These are phyloP conservation scores for Plagiodera versicolora DNA, from an alignment of 2,888 invertebrate genomes.

Conservation along the genomic window DNA sequence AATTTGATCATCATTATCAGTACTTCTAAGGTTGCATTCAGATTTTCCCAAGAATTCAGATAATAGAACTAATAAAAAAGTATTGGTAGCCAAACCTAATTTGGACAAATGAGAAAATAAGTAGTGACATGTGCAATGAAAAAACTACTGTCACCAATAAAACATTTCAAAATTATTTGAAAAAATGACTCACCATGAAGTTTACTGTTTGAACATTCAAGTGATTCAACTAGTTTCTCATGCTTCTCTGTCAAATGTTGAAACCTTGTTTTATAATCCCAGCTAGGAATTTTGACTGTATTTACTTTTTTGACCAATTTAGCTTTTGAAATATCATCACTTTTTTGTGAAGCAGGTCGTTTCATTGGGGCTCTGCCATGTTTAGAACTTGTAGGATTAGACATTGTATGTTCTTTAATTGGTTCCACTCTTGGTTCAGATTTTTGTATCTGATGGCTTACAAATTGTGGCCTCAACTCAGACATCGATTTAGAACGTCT, in stretches of 20 bases:
- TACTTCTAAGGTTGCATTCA: too few relatives aligned
- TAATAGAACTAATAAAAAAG: too few relatives aligned
- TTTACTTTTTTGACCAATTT: slow-evolving; percentile 35
- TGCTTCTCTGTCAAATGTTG: slow-evolving; percentile 64
- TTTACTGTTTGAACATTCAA: slow-evolving; percentile 57
- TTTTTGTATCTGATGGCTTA: not conserved
- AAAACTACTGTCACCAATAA: not conserved
- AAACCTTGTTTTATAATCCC: slow-evolving; percentile 60
- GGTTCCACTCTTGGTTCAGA: not conserved
- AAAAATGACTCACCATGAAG: slow-evolving; percentile 25
- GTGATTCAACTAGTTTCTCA: slow-evolving; percentile 59
- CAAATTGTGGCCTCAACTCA: slow-evolving; percentile 19
- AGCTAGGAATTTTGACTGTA: slow-evolving; percentile 36
- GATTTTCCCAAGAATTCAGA: too few relatives aligned
- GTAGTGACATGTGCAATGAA: not conserved
- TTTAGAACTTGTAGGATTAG: not conserved
- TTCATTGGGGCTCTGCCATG: slow-evolving; percentile 6
- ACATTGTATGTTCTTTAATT: too few relatives aligned
- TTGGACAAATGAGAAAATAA: too few relatives aligned
- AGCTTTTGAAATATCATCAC: slow-evolving; percentile 29
- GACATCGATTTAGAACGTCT: slow-evolving; percentile 31
- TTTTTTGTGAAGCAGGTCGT: slow-evolving; percentile 16
- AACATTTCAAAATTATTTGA: not conserved
- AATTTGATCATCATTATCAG: too few relatives aligned
- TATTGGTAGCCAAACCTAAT: too few relatives aligned